Evolutionary conservation across 2,797 vertebrate species (phyloP).

Genomic region (Ctenochaetus hawaiiensis): DNA sequence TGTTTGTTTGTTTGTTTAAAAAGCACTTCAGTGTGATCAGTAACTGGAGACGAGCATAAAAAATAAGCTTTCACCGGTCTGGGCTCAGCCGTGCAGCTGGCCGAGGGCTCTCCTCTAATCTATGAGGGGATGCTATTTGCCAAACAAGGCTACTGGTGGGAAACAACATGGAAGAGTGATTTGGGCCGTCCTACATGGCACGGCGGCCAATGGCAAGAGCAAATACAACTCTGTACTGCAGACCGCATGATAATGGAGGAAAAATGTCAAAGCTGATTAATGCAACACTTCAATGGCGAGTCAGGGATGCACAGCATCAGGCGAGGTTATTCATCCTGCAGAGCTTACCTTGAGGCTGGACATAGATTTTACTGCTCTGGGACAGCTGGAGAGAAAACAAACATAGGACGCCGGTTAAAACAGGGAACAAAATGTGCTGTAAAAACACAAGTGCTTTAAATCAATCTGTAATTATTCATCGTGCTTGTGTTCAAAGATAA

Average conservation of each 20-base stretch:
- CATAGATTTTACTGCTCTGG: conserved; percentile 87
- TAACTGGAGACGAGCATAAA: conserved; percentile 36
- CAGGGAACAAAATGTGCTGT: conserved; percentile 22
- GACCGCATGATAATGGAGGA: conserved; percentile 60
- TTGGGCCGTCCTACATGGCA: conserved; percentile 54
- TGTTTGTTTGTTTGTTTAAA: conserved; percentile 14
- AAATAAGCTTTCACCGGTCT: conserved; percentile 41
- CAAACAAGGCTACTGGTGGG: conserved; percentile 63
- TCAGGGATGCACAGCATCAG: conserved; percentile 48
- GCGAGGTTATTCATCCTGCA: conserved; percentile 41
- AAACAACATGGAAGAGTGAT: conserved; percentile 64
- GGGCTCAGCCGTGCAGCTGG: conserved; percentile 42
- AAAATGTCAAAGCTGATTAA: conserved; percentile 67
- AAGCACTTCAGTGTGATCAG: conserved; percentile 25
- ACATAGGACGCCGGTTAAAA: conserved; percentile 27
- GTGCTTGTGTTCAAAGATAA: conserved; percentile 29
- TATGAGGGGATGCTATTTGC: conserved; percentile 62
- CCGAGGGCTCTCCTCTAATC: conserved; percentile 56
- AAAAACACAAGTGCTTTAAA: conserved; percentile 25
- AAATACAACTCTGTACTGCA: conserved; percentile 57
- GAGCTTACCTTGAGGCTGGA: conserved; percentile 94
- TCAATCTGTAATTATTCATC: conserved; percentile 11
- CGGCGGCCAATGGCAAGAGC: conserved; percentile 66
- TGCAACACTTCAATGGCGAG: conserved; percentile 59
- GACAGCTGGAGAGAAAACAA: conserved; percentile 84